These are phyloP conservation scores for Hippocampus mohnikei DNA, from an alignment of 2,113 vertebrate species.

Conservation along the genomic window DNA sequence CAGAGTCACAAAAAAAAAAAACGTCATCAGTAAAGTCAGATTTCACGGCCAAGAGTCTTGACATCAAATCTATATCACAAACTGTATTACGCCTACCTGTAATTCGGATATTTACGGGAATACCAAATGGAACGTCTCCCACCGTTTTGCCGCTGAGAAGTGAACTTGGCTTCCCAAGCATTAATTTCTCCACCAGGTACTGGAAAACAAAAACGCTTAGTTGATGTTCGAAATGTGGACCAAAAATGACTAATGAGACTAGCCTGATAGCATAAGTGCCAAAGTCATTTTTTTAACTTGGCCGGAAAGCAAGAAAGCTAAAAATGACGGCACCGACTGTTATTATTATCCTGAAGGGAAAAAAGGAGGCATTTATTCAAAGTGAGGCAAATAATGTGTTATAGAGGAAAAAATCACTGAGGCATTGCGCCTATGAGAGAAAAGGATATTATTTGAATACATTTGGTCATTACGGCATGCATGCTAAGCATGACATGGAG, in stretches of 20 bases:
- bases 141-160: constrained; percentile 81
- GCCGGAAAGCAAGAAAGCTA: too few species aligned
- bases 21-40: background rate
- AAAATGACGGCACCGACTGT: too few species aligned
- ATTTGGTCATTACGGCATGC: background rate
- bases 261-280: too few species aligned
- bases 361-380: too few species aligned
- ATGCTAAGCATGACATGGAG: background rate
- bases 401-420: too few species aligned
- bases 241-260: background rate
- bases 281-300: too few species aligned
- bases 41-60: background rate
- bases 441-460: background rate
- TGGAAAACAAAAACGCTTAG: constrained; percentile 72
- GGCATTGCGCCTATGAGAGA: too few species aligned
- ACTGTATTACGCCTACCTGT: constrained; percentile 74
- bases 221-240: background rate
- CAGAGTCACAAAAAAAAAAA: constrained; percentile 20
- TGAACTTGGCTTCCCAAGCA: constrained; percentile 81
- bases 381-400: too few species aligned
- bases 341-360: too few species aligned
- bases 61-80: background rate
- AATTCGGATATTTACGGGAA: constrained; percentile 92
- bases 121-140: constrained; percentile 86
- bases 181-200: constrained; percentile 80